Conservation (phyloP, 2,888 invertebrate genomes). For the Sarcophaga variegata region DNA sequence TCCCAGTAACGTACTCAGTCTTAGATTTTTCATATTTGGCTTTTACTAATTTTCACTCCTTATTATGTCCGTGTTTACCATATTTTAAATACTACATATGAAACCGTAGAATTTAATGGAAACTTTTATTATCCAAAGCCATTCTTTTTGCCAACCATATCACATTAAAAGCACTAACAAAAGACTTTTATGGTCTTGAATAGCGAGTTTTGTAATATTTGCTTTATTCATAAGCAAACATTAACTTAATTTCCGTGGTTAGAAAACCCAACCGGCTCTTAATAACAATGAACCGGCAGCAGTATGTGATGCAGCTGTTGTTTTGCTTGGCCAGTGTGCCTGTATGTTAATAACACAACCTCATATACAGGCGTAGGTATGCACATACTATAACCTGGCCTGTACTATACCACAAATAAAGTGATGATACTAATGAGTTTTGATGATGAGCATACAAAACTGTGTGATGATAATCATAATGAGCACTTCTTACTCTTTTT, state of each 20-base stretch:
- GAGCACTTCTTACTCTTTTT: background rate
- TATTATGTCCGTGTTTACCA: too few relatives aligned
- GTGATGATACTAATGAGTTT: constrained; percentile 60
- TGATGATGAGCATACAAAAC: constrained; percentile 37
- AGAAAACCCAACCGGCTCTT: constrained; percentile 27
- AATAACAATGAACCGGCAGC: constrained; percentile 17
- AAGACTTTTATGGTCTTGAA: background rate
- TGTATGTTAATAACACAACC: background rate
- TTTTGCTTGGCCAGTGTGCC: background rate
- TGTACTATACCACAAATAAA: background rate
- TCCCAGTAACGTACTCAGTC: too few relatives aligned
- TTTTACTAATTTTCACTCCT: too few relatives aligned
- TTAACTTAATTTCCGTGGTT: constrained; percentile 79
- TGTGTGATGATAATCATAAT: constrained; percentile 13
- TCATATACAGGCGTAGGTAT: background rate
- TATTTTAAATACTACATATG: too few relatives aligned
- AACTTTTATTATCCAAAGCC: background rate
- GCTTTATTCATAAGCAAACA: constrained; percentile 81
- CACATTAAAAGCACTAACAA: background rate
- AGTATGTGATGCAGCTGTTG: background rate
- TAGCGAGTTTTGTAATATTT: constrained; percentile 72
- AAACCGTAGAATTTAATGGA: background rate
- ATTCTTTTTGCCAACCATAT: background rate
- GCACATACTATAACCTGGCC: background rate
- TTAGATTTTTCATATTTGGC: too few relatives aligned